phyloP scores from a whole-genome alignment of 53 echinoderm and acorn worm species.

The Patiria pectinifera region DNA sequence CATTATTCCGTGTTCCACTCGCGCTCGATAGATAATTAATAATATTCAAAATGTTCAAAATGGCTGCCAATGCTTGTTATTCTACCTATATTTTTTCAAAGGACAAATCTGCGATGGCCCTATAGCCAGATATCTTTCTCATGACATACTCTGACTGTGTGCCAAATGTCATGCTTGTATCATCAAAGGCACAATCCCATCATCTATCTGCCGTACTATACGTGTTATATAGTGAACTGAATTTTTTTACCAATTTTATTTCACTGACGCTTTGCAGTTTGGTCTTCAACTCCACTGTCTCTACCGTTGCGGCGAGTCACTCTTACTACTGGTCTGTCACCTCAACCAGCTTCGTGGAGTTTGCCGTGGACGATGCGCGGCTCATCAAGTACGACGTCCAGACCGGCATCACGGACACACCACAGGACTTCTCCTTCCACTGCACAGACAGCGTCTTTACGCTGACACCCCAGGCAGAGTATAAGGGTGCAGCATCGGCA shows the following conservation, averaged over 20 bases:
- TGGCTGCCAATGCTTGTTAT: too few species aligned
- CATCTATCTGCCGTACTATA: too few species aligned
- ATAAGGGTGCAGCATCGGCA: background rate
- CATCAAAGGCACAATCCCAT: too few species aligned
- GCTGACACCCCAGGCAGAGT: background rate
- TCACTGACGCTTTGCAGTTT: background rate
- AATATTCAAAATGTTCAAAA: too few species aligned
- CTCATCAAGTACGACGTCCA: slow-evolving; percentile 4
- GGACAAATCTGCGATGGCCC: too few species aligned
- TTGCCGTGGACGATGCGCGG: background rate
- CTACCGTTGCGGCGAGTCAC: background rate
- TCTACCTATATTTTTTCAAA: too few species aligned
- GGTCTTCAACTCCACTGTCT: background rate
- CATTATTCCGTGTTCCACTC: too few species aligned
- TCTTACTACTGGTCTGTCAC: background rate
- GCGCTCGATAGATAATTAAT: too few species aligned
- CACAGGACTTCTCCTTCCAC: slow-evolving; percentile 79
- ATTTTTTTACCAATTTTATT: background rate
- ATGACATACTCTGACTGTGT: too few species aligned
- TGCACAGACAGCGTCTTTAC: slow-evolving; percentile 53
- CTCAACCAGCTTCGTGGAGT: background rate
- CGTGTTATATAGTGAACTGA: too few species aligned
- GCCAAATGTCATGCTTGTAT: too few species aligned
- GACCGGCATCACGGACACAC: slow-evolving; percentile 53
- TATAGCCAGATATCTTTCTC: too few species aligned